Conservation (phyloP, 2,888 invertebrate genomes). For the Agrotis ipsilon region DNA sequence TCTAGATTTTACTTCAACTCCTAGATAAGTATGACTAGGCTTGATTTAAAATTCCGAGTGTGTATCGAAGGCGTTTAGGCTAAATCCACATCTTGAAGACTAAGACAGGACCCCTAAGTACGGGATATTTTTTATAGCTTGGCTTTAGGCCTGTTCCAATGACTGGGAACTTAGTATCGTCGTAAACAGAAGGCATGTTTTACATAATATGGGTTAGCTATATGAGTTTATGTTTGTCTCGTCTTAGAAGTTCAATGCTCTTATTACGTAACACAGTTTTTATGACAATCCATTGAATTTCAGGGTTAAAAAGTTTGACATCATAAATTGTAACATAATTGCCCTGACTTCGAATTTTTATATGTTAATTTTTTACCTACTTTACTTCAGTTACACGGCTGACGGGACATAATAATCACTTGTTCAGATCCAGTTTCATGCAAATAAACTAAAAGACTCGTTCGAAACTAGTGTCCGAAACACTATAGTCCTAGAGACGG, state of each 20-base stretch:
- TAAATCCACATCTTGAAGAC: conserved; percentile 47
- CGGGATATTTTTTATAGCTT: conserved; percentile 49
- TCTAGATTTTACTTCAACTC: conserved; percentile 21
- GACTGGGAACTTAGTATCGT: conserved; percentile 28
- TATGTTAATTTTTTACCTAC: no score
- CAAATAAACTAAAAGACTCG: no score
- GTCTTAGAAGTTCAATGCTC: neutral
- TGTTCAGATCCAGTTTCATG: no score
- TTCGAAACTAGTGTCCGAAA: no score
- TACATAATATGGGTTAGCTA: conserved; percentile 19
- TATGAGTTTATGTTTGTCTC: neutral
- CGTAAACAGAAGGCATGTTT: conserved; percentile 39
- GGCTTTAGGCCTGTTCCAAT: conserved; percentile 21
- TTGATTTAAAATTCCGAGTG: conserved; percentile 55
- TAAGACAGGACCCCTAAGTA: conserved; percentile 39
- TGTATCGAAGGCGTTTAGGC: conserved; percentile 42
- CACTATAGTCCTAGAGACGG: no score
- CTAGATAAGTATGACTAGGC: conserved; percentile 36
- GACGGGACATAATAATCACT: no score
- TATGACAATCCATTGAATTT: neutral
- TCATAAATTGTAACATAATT: neutral
- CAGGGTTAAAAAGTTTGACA: neutral
- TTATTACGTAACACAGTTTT: neutral
- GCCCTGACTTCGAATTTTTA: no score
- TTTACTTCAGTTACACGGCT: no score